Evolutionary conservation across 2,113 vertebrate species (phyloP).

Genomic region (Scopus umbretta): DNA sequence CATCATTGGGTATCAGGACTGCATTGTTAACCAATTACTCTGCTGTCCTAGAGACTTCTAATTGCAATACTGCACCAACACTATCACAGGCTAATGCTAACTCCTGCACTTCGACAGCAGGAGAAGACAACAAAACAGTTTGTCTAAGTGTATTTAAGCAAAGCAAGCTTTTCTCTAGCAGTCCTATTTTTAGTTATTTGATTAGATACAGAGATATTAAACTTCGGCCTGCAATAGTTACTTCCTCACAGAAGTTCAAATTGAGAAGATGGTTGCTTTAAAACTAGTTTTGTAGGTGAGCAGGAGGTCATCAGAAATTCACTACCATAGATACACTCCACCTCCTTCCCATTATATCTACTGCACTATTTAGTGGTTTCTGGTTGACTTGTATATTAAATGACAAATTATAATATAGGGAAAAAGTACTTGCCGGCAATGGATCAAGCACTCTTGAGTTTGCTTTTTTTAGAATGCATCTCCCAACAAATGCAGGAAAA

Average conservation of each 20-base stretch:
- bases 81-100: not conserved
- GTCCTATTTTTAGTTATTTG: not conserved
- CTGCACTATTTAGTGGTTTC: not conserved
- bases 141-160: not conserved
- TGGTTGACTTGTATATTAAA: not conserved
- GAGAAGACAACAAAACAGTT: not conserved
- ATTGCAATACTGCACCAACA: not conserved
- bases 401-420: not conserved
- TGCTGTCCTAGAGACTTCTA: not conserved
- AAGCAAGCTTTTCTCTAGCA: not conserved
- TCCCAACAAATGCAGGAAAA: not conserved
- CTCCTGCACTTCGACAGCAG: not conserved
- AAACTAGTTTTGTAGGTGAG: not conserved
- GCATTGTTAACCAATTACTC: not conserved
- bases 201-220: not conserved
- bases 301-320: not conserved
- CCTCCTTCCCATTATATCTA: not conserved
- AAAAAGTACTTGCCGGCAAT: not conserved
- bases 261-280: not conserved
- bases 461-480: not conserved
- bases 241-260: not conserved
- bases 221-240: not conserved
- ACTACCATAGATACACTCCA: not conserved
- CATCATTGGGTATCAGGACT: not conserved
- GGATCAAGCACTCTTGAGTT: not conserved